phyloP scores from a whole-genome alignment of 2,888 invertebrate species.

The Cacoxenus indagator region DNA sequence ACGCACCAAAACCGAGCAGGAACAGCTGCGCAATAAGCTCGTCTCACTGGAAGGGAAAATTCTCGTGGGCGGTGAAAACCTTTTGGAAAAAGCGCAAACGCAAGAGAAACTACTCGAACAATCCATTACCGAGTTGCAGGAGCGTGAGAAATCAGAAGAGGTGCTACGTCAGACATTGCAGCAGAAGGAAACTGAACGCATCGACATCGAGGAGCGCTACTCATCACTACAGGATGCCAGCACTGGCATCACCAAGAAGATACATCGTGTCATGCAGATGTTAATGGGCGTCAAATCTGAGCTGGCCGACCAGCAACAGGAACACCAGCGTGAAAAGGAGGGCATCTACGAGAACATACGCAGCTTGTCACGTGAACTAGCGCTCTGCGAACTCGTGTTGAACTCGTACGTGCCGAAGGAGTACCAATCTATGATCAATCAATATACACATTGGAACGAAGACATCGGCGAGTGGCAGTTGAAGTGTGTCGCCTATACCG shows the following conservation, averaged over 20 bases:
- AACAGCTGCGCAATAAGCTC: conserved; percentile 86
- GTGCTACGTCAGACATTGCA: conserved; percentile 85
- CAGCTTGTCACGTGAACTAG: conserved; percentile 89
- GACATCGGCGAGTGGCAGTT: conserved; percentile 99
- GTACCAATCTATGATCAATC: conserved; percentile 91
- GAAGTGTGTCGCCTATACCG: conserved; percentile 97
- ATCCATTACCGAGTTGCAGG: conserved; percentile 85
- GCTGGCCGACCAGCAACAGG: conserved; percentile 88
- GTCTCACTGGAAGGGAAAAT: conserved; percentile 94
- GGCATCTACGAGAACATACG: conserved; percentile 93
- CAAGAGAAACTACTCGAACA: conserved; percentile 92
- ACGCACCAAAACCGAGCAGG: conserved; percentile 84
- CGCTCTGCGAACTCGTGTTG: conserved; percentile 90
- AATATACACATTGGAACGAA: conserved; percentile 97
- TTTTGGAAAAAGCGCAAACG: conserved; percentile 95
- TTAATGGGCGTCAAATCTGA: conserved; percentile 89
- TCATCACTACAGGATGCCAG: conserved; percentile 96
- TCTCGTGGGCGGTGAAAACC: conserved; percentile 97
- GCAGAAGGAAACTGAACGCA: conserved; percentile 92
- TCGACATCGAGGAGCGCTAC: conserved; percentile 95
- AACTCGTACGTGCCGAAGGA: conserved; percentile 94
- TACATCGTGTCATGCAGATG: conserved; percentile 89
- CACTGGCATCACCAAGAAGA: conserved; percentile 90
- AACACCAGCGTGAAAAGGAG: conserved; percentile 98
- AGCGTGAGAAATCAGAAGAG: conserved; percentile 83